A percentile compares a stretch with the other conserved stretches of the same genome.
Conservation (phyloP, 2,113 vertebrate genomes). For the Strigops habroptila region DNA sequence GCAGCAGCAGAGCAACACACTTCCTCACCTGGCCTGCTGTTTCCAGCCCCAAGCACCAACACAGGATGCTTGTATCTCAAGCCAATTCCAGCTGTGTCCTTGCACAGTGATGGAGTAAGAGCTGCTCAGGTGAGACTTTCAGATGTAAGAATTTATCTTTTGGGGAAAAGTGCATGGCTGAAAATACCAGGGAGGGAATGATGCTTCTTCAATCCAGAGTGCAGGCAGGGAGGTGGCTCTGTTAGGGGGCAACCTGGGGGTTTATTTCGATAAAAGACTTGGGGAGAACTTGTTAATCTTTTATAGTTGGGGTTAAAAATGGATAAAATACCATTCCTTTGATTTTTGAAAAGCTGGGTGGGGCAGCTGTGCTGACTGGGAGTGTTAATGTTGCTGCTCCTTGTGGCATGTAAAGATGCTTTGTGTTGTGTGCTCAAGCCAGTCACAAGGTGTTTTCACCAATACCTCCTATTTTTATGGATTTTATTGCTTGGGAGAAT, state of each 20-base stretch:
- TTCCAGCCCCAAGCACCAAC: not conserved
- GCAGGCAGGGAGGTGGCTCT: not conserved
- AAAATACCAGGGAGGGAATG: not conserved
- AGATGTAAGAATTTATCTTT: too few relatives aligned
- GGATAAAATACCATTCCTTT: not conserved
- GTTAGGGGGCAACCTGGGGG: not conserved
- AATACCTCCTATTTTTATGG: not conserved
- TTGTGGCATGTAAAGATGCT: not conserved
- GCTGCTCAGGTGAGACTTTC: not conserved
- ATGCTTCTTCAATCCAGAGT: not conserved
- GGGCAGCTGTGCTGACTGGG: not conserved
- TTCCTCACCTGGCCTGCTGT: rapidly evolving
- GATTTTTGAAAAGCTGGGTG: not conserved
- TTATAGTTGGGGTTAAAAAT: not conserved
- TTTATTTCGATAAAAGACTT: not conserved
- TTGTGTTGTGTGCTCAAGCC: not conserved
- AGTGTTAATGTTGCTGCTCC: not conserved
- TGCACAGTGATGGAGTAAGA: not conserved
- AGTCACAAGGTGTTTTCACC: not conserved
- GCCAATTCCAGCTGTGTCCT: not conserved
- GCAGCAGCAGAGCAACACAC: rapidly evolving
- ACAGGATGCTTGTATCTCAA: not conserved
- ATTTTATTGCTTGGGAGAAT: not conserved
- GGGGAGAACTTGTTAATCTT: not conserved
- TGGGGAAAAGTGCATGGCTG: not conserved